A percentile compares a stretch with the other conserved stretches of the same genome.
Conservation (phyloP, 2,113 vertebrate species). For the Ranitomeya variabilis region DNA sequence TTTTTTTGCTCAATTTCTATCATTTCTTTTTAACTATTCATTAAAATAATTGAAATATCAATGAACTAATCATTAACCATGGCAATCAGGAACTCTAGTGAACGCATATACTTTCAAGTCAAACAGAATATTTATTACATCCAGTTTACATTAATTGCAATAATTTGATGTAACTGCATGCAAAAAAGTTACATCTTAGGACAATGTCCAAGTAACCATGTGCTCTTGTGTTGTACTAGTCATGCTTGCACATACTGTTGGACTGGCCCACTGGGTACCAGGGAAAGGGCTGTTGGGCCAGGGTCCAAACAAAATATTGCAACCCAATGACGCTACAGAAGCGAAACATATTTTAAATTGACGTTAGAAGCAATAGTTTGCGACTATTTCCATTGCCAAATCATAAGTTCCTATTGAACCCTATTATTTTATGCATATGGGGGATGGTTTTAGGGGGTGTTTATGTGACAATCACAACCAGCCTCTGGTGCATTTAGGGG, state of each 20-base stretch:
- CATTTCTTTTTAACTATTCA: neutral
- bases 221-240: neutral
- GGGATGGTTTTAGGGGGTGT: no score
- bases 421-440: no score
- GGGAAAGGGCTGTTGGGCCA: neutral
- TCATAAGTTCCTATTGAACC: neutral
- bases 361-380: neutral
- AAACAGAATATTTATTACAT: neutral
- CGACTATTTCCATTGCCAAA: neutral
- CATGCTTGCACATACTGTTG: neutral
- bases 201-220: neutral
- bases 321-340: no score
- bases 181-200: neutral
- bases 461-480: no score
- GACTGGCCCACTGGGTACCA: neutral
- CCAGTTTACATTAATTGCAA: neutral
- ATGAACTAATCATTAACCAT: neutral
- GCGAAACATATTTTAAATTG: neutral
- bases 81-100: neutral
- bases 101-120: neutral
- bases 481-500: no score
- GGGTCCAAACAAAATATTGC: neutral
- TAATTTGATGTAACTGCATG: neutral
- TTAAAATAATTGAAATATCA: neutral
- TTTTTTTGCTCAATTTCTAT: neutral